Evolutionary conservation across 1,140 invertebrate genomes (phyloP).

Genomic region (Manduca sexta): DNA sequence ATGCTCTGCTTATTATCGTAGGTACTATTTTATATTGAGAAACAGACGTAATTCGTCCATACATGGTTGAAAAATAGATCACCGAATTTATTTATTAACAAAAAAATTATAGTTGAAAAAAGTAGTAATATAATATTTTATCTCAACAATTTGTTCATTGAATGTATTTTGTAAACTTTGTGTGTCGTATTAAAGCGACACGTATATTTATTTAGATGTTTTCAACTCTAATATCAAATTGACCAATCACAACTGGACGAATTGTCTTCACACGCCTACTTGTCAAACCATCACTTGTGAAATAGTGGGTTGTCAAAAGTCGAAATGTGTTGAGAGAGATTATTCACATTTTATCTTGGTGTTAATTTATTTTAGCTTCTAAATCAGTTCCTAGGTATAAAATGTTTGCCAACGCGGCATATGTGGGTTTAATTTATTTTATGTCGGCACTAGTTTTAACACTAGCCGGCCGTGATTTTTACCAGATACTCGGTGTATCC

Average conservation of each 20-base stretch:
- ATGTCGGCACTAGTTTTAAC: conserved; percentile 44
- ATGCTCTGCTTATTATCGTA: too few relatives aligned
- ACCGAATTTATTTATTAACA: too few relatives aligned
- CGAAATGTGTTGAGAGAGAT: conserved; percentile 39
- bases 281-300: conserved; percentile 26
- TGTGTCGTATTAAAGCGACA: too few relatives aligned
- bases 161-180: too few relatives aligned
- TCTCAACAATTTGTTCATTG: too few relatives aligned
- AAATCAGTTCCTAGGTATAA: conserved; percentile 36
- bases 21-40: too few relatives aligned
- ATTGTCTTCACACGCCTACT: conserved; percentile 40
- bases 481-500: conserved; percentile 92
- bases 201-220: background rate
- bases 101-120: too few relatives aligned
- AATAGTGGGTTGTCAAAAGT: conserved; percentile 32
- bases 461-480: conserved; percentile 88
- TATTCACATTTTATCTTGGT: conserved; percentile 15
- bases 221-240: background rate
- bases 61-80: too few relatives aligned
- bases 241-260: conserved; percentile 52
- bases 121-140: too few relatives aligned
- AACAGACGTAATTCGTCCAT: too few relatives aligned
- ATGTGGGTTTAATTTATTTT: conserved; percentile 52
- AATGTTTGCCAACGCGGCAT: conserved; percentile 49
- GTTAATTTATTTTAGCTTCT: conserved; percentile 17